These are phyloP conservation scores for Cranoglanis bouderius DNA, from an alignment of 2,113 vertebrate genomes.

Conservation along the genomic window DNA sequence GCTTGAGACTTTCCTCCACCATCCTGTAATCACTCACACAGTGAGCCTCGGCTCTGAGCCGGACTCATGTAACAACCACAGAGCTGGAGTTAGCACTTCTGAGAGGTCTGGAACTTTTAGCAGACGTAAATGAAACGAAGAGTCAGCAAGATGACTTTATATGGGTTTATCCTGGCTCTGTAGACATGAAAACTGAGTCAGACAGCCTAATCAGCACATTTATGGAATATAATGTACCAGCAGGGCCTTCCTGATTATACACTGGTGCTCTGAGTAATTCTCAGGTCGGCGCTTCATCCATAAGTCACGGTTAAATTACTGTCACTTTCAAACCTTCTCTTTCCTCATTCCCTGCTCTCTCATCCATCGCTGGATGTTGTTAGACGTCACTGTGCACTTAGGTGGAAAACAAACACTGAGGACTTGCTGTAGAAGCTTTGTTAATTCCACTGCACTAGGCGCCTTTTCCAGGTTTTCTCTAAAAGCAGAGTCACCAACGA, in stretches of 20 bases:
- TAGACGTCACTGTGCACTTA: background rate
- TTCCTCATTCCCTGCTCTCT: background rate
- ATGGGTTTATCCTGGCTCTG: conserved; percentile 16
- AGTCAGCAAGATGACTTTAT: conserved; percentile 33
- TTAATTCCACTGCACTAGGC: conserved; percentile 22
- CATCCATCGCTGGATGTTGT: conserved; percentile 13
- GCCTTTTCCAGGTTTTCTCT: conserved; percentile 3
- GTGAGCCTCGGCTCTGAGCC: background rate
- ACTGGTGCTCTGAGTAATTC: background rate
- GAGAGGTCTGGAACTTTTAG: conserved; percentile 25
- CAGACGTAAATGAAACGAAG: conserved; percentile 17
- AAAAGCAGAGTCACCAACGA: background rate
- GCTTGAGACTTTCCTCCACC: conserved; percentile 32
- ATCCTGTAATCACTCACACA: conserved; percentile 31
- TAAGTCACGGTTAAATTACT: background rate
- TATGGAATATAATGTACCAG: conserved; percentile 7
- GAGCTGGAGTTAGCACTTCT: conserved; percentile 16
- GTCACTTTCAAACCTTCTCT: background rate
- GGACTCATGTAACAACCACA: conserved; percentile 35
- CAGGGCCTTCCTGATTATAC: conserved; percentile 3
- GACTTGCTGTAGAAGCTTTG: conserved; percentile 5
- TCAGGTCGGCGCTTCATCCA: background rate
- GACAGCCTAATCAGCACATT: conserved; percentile 23
- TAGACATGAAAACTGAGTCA: conserved; percentile 18
- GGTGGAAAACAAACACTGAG: conserved; percentile 26